phyloP scores from a whole-genome alignment of 2,888 invertebrate species.

The Trilocha varians region DNA sequence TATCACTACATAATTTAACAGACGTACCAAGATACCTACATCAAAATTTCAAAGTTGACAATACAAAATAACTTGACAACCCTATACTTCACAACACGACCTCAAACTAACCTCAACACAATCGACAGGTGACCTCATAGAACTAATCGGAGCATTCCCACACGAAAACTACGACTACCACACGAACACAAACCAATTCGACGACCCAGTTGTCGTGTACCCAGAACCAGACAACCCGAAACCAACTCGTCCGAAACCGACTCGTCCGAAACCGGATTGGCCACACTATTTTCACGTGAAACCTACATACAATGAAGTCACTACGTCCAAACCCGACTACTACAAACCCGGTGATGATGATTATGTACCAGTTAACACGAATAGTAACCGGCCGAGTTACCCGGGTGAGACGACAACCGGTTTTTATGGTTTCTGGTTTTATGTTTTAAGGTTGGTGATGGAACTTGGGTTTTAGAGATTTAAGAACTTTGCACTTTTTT shows the following conservation, averaged over 20 bases:
- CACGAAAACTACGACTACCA: conserved; percentile 62
- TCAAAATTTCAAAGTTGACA: too few species aligned
- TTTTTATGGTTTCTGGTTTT: conserved; percentile 9
- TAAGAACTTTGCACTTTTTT: not conserved
- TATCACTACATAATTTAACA: too few species aligned
- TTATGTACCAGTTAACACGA: conserved; percentile 57
- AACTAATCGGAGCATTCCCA: conserved; percentile 66
- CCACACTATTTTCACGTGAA: conserved; percentile 61
- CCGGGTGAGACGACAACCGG: conserved; percentile 51
- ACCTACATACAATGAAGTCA: conserved; percentile 63
- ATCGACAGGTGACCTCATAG: conserved; percentile 66
- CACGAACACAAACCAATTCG: conserved; percentile 55
- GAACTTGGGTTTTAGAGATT: conserved; percentile 22
- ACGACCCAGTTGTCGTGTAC: conserved; percentile 65
- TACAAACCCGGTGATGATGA: conserved; percentile 55
- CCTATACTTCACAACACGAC: not conserved
- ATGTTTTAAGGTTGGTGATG: conserved; percentile 12
- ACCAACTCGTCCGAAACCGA: conserved; percentile 27
- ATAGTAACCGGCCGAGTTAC: conserved; percentile 46
- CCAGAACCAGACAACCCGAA: conserved; percentile 52
- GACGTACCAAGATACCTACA: too few species aligned
- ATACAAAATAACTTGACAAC: too few species aligned
- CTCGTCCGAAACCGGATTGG: conserved; percentile 42
- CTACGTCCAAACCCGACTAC: conserved; percentile 25
- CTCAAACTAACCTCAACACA: not conserved